phyloP scores from a whole-genome alignment of 2,797 vertebrate genomes.

The Acrossocheilus fasciatus region DNA sequence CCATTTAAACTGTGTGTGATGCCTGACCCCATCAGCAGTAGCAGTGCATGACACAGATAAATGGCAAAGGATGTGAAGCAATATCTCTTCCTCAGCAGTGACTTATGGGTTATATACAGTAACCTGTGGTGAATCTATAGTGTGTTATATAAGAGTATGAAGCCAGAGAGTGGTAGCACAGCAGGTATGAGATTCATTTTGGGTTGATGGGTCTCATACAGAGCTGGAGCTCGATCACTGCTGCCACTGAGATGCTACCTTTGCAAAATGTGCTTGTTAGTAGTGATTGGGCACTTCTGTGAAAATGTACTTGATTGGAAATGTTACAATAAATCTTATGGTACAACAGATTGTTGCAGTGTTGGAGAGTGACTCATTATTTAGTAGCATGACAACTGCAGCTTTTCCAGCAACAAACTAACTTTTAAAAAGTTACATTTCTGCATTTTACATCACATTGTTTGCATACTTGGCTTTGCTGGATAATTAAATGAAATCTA shows the following conservation, averaged over 20 bases:
- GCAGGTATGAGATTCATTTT: constrained; percentile 24
- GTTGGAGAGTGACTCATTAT: neutral
- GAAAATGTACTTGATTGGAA: neutral
- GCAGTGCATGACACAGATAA: constrained; percentile 18
- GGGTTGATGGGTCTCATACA: constrained; percentile 1
- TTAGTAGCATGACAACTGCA: neutral
- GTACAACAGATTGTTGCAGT: neutral
- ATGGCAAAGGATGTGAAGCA: constrained; percentile 30
- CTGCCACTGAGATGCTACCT: neutral
- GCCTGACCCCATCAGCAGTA: neutral
- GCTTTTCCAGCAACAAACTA: neutral
- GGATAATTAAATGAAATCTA: neutral
- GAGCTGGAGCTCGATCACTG: neutral
- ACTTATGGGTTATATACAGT: constrained; percentile 22
- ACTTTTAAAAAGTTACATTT: neutral
- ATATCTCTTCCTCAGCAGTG: constrained; percentile 14
- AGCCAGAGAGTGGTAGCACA: constrained; percentile 14
- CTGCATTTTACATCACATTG: neutral
- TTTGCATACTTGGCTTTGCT: neutral
- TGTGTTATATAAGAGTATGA: neutral
- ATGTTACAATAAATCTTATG: neutral
- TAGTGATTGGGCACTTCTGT: neutral
- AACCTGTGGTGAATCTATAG: constrained; percentile 20
- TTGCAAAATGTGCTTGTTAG: constrained; percentile 1
- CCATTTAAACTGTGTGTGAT: constrained; percentile 26